Evolutionary conservation across 1,140 invertebrate species (phyloP).

Genomic region (Zaprionus gabonicus): DNA sequence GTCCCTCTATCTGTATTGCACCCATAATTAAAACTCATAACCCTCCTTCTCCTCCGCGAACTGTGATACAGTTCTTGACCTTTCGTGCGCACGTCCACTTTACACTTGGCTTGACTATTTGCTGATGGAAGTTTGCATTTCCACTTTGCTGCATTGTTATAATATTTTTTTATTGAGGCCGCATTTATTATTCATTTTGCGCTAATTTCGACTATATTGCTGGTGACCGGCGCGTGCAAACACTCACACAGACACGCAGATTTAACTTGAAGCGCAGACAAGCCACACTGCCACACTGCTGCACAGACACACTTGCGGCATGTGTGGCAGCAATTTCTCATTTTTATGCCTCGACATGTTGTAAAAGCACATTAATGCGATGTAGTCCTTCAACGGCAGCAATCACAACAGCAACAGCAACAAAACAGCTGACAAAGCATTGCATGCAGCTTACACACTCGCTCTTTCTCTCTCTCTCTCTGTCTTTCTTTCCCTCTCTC

Average conservation of each 20-base stretch:
- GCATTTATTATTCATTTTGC: constrained; percentile 82
- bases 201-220: constrained; percentile 79
- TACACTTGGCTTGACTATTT: constrained; percentile 14
- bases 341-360: constrained; percentile 80
- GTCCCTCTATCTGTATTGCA: not conserved
- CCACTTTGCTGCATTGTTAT: constrained; percentile 32
- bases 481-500: not conserved
- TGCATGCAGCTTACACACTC: constrained; percentile 22
- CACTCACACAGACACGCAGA: constrained; percentile 4
- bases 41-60: not conserved
- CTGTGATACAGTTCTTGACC: constrained; percentile 12
- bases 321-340: constrained; percentile 80
- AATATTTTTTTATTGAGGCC: constrained; percentile 61
- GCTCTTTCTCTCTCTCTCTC: not conserved
- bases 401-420: constrained; percentile 28
- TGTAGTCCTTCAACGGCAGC: constrained; percentile 65
- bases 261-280: constrained; percentile 27
- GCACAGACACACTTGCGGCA: constrained; percentile 42
- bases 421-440: constrained; percentile 42
- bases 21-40: constrained; percentile 17
- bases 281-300: not conserved
- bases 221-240: constrained; percentile 44
- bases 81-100: constrained; percentile 13
- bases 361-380: constrained; percentile 81
- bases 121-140: not conserved